phyloP scores from a whole-genome alignment of 2,797 vertebrate species.

The Euphonia xanthogaster region DNA sequence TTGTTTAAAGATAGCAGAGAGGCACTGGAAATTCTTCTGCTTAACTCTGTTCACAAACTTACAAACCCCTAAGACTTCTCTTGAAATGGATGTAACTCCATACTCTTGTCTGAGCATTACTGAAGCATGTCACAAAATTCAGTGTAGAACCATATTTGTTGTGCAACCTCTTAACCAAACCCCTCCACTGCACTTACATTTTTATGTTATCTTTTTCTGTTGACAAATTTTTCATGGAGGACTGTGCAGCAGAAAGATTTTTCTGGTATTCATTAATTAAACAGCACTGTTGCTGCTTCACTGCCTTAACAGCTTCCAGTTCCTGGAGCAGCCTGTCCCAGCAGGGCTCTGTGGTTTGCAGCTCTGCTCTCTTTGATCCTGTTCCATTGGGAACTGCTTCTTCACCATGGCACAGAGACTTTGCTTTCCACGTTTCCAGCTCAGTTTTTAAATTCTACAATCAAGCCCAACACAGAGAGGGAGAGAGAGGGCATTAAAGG shows the following conservation, averaged over 20 bases:
- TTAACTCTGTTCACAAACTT: neutral
- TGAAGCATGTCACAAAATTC: neutral
- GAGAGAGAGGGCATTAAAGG: neutral
- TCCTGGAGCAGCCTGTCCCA: constrained; percentile 80
- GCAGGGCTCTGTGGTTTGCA: neutral
- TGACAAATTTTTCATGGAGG: constrained; percentile 72
- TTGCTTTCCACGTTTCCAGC: constrained; percentile 71
- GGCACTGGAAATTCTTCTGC: neutral
- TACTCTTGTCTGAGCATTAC: neutral
- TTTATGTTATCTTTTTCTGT: constrained; percentile 80
- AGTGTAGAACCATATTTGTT: neutral
- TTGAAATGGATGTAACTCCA: neutral
- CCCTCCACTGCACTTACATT: constrained; percentile 77
- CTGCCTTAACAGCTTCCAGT: constrained; percentile 74
- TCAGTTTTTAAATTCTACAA: constrained; percentile 75
- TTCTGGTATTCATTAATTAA: constrained; percentile 79
- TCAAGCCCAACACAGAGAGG: neutral
- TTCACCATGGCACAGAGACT: constrained; percentile 55
- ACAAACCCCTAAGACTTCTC: neutral
- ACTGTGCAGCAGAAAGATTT: constrained; percentile 68
- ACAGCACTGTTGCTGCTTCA: constrained; percentile 79
- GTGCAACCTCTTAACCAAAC: neutral
- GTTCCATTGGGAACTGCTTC: neutral
- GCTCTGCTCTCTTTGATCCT: neutral
- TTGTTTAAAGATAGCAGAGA: neutral